These are phyloP conservation scores for Apamea anceps DNA, from an alignment of 2,888 invertebrate species.

Conservation along the genomic window DNA sequence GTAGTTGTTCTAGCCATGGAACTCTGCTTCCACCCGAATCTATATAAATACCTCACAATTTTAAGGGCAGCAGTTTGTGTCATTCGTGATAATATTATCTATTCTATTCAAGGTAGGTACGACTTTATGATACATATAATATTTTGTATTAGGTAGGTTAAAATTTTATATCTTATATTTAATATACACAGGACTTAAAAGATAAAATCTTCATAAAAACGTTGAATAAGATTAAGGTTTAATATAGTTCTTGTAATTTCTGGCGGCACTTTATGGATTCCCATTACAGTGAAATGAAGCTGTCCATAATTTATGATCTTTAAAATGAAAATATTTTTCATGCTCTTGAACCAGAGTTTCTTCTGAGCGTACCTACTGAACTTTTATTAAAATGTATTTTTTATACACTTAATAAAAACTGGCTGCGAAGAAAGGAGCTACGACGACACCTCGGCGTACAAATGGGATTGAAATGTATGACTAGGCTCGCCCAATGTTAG, in stretches of 20 bases:
- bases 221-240: conserved; percentile 50
- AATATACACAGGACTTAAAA: conserved; percentile 15
- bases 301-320: conserved; percentile 71
- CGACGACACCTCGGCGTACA: not conserved
- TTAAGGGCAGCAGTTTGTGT: not conserved
- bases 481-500: not conserved
- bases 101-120: not conserved
- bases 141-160: not conserved
- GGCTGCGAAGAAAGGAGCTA: conserved; percentile 12
- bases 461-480: conserved; percentile 11
- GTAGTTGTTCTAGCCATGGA: not conserved
- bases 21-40: not conserved
- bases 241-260: conserved; percentile 66
- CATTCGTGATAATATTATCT: not conserved
- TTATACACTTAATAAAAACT: conserved; percentile 35
- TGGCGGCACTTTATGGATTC: conserved; percentile 61
- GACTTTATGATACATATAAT: not conserved
- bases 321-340: conserved; percentile 69
- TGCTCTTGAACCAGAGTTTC: conserved; percentile 43
- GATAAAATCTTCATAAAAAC: conserved; percentile 34
- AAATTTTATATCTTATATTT: not conserved
- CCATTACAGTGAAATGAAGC: conserved; percentile 68
- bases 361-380: conserved; percentile 22
- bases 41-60: not conserved
- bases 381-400: conserved; percentile 56